Percentiles rank a stretch among this genome's conserved stretches.
Evolutionary conservation across 2,113 vertebrate genomes (phyloP).

Genomic region (Clarias macrocephalus): DNA sequence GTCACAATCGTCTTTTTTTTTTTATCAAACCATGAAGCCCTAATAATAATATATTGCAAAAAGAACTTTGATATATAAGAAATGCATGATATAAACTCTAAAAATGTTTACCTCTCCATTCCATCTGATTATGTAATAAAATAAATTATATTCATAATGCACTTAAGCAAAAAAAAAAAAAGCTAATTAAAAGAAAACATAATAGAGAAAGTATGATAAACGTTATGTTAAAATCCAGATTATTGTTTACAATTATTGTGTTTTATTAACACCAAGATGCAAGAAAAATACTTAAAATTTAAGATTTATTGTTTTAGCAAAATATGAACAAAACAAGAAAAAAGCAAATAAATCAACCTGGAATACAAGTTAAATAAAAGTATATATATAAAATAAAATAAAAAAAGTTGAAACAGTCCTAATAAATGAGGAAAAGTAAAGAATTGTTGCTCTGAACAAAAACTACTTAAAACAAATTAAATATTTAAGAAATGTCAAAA

Average conservation of each 20-base stretch:
- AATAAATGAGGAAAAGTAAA: not conserved
- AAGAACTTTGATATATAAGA: not conserved
- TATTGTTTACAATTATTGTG: too few relatives aligned
- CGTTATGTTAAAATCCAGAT: not conserved
- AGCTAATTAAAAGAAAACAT: too few relatives aligned
- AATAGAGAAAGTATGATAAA: not conserved
- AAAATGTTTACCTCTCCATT: not conserved
- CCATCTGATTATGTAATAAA: not conserved
- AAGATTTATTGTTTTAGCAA: too few relatives aligned
- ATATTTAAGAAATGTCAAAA: not conserved
- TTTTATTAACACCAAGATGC: too few relatives aligned
- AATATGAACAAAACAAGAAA: not conserved
- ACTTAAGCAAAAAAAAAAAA: too few relatives aligned
- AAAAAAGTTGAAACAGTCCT: not conserved
- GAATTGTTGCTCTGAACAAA: not conserved
- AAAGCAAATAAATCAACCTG: not conserved
- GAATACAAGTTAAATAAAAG: not conserved
- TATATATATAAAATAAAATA: not conserved
- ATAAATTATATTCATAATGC: not conserved
- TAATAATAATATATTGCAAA: not conserved
- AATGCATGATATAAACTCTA: not conserved
- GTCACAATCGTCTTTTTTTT: too few relatives aligned
- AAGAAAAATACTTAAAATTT: too few relatives aligned
- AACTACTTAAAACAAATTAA: not conserved
- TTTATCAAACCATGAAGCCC: too few relatives aligned